Conservation (phyloP, 2,113 vertebrate genomes). For the Embiotoca jacksoni region DNA sequence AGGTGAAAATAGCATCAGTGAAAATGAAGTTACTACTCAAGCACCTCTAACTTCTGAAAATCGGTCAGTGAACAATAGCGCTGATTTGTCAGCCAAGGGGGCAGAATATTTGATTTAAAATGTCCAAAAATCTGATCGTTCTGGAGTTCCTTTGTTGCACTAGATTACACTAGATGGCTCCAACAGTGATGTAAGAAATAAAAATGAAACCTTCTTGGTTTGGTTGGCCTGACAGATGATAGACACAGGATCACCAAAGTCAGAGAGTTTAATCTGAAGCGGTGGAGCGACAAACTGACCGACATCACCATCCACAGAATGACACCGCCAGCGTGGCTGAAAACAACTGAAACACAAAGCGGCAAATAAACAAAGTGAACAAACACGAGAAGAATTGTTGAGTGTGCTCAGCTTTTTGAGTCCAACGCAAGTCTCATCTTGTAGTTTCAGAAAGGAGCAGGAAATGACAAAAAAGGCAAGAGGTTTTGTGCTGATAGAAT, state of each 20-base stretch:
- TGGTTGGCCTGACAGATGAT: not conserved
- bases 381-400: too few relatives aligned
- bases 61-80: not conserved
- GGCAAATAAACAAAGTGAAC: too few relatives aligned
- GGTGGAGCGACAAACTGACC: not conserved
- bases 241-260: not conserved
- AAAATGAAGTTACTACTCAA: conserved; percentile 30
- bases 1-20: conserved; percentile 31
- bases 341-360: too few relatives aligned
- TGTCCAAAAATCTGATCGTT: not conserved
- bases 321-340: too few relatives aligned
- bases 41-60: not conserved
- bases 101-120: not conserved
- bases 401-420: too few relatives aligned
- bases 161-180: not conserved
- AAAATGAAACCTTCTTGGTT: not conserved
- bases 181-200: not conserved
- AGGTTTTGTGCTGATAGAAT: conserved; percentile 84
- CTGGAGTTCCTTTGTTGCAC: not conserved
- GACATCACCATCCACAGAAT: too few relatives aligned
- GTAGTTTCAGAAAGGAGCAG: not conserved
- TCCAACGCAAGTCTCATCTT: not conserved
- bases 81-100: not conserved
- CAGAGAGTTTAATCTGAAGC: not conserved
- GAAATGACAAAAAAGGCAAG: conserved; percentile 33